Percentiles rank a stretch among this genome's conserved stretches.
phyloP scores from a whole-genome alignment of 2,113 vertebrate genomes.

The Oryctolagus cuniculus region mOryCun1.1 NC_091434.1:1717501-1718000 shows the following conservation, averaged over 20 bases:
- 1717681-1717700: not conserved
- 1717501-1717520: not conserved
- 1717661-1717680: not conserved
- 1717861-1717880: too few relatives aligned
- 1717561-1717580: not conserved
- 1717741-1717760: not conserved
- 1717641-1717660: not conserved
- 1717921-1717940: too few relatives aligned
- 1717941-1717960: too few relatives aligned
- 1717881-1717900: too few relatives aligned
- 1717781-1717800: too few relatives aligned
- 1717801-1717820: rapidly evolving
- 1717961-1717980: too few relatives aligned
- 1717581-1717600: rapidly evolving
- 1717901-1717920: too few relatives aligned
- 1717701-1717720: not conserved
- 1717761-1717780: too few relatives aligned
- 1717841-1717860: not conserved
- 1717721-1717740: not conserved
- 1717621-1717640: not conserved
- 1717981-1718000: too few relatives aligned
- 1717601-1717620: not conserved
- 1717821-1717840: rapidly evolving
- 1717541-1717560: not conserved
- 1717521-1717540: not conserved